Evolutionary conservation across 2,797 vertebrate genomes (phyloP).

Genomic region (Bufotes viridis): DNA sequence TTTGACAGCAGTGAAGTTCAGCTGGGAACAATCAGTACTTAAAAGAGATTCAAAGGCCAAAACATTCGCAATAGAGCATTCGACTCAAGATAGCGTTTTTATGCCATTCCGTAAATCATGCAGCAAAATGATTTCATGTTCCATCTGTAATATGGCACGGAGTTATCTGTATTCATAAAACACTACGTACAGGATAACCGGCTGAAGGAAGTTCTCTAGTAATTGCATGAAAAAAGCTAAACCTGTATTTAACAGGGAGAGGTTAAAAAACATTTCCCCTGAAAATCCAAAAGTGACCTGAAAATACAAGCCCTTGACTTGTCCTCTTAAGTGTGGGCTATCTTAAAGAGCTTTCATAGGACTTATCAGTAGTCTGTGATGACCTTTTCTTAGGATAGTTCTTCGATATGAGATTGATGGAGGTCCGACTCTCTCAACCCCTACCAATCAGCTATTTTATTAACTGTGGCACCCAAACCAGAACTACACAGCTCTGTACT

Average conservation of each 20-base stretch:
- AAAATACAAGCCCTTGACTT: neutral
- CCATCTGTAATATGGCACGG: slow-evolving; percentile 4
- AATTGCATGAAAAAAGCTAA: neutral
- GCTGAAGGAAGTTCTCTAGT: neutral
- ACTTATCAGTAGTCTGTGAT: neutral
- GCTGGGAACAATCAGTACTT: slow-evolving; percentile 61
- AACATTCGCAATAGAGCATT: slow-evolving; percentile 38
- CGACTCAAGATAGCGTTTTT: slow-evolving; percentile 32
- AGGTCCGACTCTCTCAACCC: too few relatives aligned
- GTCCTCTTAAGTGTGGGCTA: neutral
- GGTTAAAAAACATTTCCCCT: neutral
- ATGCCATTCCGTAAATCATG: slow-evolving; percentile 9
- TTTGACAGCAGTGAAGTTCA: slow-evolving; percentile 61
- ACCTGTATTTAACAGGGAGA: neutral
- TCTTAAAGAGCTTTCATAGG: neutral
- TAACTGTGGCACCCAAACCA: too few relatives aligned
- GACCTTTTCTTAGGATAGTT: too few relatives aligned
- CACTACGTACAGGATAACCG: slow-evolving; percentile 1
- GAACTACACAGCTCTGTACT: too few relatives aligned
- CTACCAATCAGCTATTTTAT: too few relatives aligned
- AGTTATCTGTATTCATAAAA: slow-evolving; percentile 27
- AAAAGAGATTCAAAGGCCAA: slow-evolving; percentile 61
- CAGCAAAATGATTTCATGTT: slow-evolving; percentile 35
- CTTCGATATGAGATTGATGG: too few relatives aligned
- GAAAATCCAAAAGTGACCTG: neutral